phyloP scores from a whole-genome alignment of 1,140 invertebrate species.

The Choristoneura fumiferana region DNA sequence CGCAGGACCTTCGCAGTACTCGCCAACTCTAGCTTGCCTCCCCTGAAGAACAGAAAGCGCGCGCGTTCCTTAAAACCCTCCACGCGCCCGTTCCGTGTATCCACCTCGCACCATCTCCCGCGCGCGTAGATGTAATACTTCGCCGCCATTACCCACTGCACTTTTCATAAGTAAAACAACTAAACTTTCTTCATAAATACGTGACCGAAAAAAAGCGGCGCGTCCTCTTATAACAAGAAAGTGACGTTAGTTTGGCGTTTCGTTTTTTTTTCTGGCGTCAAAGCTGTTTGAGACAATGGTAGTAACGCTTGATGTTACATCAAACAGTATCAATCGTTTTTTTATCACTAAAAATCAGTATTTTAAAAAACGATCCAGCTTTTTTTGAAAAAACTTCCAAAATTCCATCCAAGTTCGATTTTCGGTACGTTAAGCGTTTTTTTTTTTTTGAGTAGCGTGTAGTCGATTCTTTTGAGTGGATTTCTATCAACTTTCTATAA shows the following conservation, averaged over 20 bases:
- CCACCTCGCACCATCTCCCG: slow-evolving; percentile 49
- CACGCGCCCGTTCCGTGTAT: slow-evolving; percentile 33
- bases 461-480: too few species aligned
- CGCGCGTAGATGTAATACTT: slow-evolving; percentile 43
- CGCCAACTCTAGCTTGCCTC: slow-evolving; percentile 31
- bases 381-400: too few species aligned
- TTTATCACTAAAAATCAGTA: too few species aligned
- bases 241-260: not conserved
- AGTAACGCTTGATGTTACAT: not conserved
- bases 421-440: too few species aligned
- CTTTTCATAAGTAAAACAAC: not conserved
- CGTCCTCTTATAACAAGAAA: not conserved
- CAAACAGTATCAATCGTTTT: not conserved
- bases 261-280: not conserved
- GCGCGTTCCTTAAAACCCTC: slow-evolving; percentile 36
- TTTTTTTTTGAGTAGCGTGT: too few species aligned
- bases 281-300: not conserved
- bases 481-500: too few species aligned
- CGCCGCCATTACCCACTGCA: slow-evolving; percentile 9
- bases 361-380: too few species aligned
- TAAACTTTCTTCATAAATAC: not conserved
- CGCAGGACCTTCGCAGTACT: slow-evolving; percentile 30
- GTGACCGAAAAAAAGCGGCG: not conserved
- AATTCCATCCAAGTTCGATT: too few species aligned
- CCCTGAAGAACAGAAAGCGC: slow-evolving; percentile 30